Base-by-base conservation (phyloP, 2,888 invertebrate genomes). In the Globia sparganii region DNA sequence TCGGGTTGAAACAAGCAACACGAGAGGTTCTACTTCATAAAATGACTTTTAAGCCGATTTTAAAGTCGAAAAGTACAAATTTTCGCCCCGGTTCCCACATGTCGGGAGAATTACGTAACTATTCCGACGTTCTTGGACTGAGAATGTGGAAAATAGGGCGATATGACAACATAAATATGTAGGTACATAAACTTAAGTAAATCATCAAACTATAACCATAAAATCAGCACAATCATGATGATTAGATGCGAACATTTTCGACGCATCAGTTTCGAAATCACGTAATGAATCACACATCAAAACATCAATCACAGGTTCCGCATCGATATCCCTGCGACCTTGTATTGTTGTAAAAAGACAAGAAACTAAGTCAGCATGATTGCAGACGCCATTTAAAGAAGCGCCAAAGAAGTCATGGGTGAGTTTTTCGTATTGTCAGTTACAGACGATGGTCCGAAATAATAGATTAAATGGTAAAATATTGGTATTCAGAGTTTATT, bases 21-120 rank as follows among this genome's bases (percentile, higher is more conserved):
- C 53, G 31, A 62, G 28, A 56, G 43, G 43, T 43, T 34, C 8
- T 18, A 70, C 72, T 79, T 82, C 65, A 67, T 81, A 69, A 77
- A 74, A 53, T 66, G 21, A 61, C 61, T 75, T 81, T 72, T 79
- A 82, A 85, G 82, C 77, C 74, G 77, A 85, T 86, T 87, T 75
- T 69, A 77, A 85, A 86, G 72, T 85, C 61, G 31, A 68, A 69
- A 79, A 75, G 74, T 81, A 72, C 21, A 15, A 46, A 74, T 72
- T 67, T 58, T 37, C 43, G 69, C 15, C 46, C 4, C n/a, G 34
- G 58, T 65, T 75, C 40, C 69, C 69, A 72, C 72, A 82, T 76
- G 74, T 76, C 46, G 65, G 31, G 66, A 58, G 64, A 66, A 6
- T 81, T 77, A 77, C 28, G 66, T 43, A 84, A 78, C 75, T 80